Conservation (phyloP, 2,888 invertebrate genomes). For the Zonitis immaculata region DNA sequence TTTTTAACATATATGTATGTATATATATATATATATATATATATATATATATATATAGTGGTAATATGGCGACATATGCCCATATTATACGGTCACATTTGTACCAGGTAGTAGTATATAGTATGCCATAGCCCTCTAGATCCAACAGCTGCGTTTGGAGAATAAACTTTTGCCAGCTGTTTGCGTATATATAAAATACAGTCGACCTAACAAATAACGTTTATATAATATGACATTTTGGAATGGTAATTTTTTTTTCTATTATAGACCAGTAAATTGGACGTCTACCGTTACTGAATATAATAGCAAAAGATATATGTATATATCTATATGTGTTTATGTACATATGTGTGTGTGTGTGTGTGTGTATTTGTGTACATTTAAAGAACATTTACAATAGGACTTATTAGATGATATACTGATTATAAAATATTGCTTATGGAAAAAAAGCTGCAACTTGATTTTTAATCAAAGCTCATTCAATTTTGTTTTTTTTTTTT, state of each 20-base stretch:
- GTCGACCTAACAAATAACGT: slow-evolving; percentile 31
- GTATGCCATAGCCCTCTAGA: slow-evolving; percentile 35
- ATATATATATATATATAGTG: too few relatives aligned
- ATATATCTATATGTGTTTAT: slow-evolving; percentile 21
- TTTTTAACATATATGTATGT: neutral
- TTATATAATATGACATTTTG: slow-evolving; percentile 18
- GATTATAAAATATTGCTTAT: slow-evolving; percentile 41
- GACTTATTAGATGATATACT: slow-evolving; percentile 41
- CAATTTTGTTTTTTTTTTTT: neutral
- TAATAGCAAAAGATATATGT: slow-evolving; percentile 46
- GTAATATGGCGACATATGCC: slow-evolving; percentile 16
- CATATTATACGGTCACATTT: slow-evolving; percentile 29
- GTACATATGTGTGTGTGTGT: slow-evolving; percentile 1
- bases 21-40: slow-evolving; percentile 34
- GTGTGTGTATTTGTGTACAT: slow-evolving; percentile 20
- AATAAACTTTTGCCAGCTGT: slow-evolving; percentile 51
- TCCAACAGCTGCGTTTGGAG: slow-evolving; percentile 50
- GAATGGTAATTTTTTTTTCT: slow-evolving; percentile 7
- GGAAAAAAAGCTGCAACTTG: slow-evolving; percentile 1
- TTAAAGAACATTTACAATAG: slow-evolving; percentile 39
- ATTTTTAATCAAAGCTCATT: neutral
- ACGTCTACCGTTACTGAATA: slow-evolving; percentile 37
- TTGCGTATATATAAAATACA: too few relatives aligned
- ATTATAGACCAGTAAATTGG: slow-evolving; percentile 25
- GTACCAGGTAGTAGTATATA: slow-evolving; percentile 44